A percentile compares a stretch with the other conserved stretches of the same genome.
Conservation (phyloP, 2,797 vertebrate genomes). For the Anguilla marmorata region DNA sequence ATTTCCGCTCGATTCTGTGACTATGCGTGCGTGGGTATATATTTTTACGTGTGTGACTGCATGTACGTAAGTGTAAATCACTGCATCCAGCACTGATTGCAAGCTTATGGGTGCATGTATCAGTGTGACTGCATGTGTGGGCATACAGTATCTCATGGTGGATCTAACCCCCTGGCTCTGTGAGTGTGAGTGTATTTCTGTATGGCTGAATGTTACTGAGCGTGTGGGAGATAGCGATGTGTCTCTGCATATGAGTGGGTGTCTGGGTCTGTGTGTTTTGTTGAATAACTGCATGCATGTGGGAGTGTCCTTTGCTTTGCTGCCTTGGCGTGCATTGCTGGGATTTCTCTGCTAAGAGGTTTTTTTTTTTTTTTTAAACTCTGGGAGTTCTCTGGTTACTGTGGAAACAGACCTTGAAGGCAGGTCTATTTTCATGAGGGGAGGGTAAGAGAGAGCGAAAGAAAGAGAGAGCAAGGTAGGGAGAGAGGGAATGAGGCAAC, state of each 20-base stretch:
- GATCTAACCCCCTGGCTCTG: not conserved
- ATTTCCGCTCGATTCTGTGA: not conserved
- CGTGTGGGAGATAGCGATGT: not conserved
- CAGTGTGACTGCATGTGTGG: not conserved
- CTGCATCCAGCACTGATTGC: not conserved
- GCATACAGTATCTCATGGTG: not conserved
- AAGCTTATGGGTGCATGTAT: conserved; percentile 11
- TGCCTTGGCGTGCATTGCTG: conserved; percentile 24
- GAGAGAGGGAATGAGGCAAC: not conserved
- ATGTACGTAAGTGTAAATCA: not conserved
- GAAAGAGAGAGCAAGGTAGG: too few relatives aligned
- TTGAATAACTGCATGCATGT: conserved; percentile 18
- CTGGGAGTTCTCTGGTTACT: conserved; percentile 49
- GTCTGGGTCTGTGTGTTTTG: conserved; percentile 27
- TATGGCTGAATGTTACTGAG: not conserved
- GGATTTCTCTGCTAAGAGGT: conserved; percentile 38
- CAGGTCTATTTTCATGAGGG: conserved; percentile 17
- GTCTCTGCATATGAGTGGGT: conserved; percentile 7
- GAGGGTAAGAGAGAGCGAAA: not conserved
- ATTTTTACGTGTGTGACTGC: not conserved
- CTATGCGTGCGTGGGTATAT: not conserved
- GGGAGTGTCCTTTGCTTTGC: not conserved
- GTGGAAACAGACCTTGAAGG: conserved; percentile 50
- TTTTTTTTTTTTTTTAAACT: conserved; percentile 39
- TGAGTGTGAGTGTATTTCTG: not conserved